A percentile compares a stretch with the other conserved stretches of the same genome.
These are phyloP conservation scores for Cynodonichthys magdalenae DNA, from an alignment of 2,797 vertebrate genomes.

Conservation along the genomic window DNA sequence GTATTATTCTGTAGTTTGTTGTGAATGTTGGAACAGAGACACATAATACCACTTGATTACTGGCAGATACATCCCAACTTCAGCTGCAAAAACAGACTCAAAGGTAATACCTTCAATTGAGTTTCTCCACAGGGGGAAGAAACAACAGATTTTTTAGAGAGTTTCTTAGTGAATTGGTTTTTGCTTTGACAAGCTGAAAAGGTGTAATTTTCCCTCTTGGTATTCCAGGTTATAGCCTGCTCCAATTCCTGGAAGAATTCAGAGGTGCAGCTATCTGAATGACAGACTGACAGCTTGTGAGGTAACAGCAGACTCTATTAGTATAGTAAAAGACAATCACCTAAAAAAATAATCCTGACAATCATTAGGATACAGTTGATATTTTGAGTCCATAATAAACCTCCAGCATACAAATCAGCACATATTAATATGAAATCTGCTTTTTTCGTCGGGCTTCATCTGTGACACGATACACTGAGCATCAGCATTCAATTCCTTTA, in stretches of 20 bases:
- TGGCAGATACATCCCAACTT: conserved; percentile 43
- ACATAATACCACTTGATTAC: conserved; percentile 59
- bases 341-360: conserved; percentile 17
- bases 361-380: neutral
- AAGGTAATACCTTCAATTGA: conserved; percentile 43
- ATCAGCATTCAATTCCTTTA: too few relatives aligned
- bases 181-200: conserved; percentile 35
- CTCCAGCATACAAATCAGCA: too few relatives aligned
- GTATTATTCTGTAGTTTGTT: conserved; percentile 65
- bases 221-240: conserved; percentile 13
- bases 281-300: conserved; percentile 26
- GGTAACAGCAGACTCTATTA: conserved; percentile 4
- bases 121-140: conserved; percentile 31
- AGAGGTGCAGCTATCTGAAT: conserved; percentile 13
- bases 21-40: conserved; percentile 49
- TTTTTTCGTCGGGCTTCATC: too few relatives aligned
- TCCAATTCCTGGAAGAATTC: conserved; percentile 16
- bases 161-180: conserved; percentile 38
- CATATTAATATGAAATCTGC: too few relatives aligned
- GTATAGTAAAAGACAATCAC: conserved; percentile 13
- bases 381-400: too few relatives aligned
- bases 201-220: conserved; percentile 4
- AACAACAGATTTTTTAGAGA: conserved; percentile 4
- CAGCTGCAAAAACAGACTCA: conserved; percentile 24
- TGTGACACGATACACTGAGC: too few relatives aligned